Percentiles rank a stretch among this genome's conserved stretches.
Evolutionary conservation across 2,797 vertebrate species (phyloP).

Genomic region (Centropyge bicolor): DNA sequence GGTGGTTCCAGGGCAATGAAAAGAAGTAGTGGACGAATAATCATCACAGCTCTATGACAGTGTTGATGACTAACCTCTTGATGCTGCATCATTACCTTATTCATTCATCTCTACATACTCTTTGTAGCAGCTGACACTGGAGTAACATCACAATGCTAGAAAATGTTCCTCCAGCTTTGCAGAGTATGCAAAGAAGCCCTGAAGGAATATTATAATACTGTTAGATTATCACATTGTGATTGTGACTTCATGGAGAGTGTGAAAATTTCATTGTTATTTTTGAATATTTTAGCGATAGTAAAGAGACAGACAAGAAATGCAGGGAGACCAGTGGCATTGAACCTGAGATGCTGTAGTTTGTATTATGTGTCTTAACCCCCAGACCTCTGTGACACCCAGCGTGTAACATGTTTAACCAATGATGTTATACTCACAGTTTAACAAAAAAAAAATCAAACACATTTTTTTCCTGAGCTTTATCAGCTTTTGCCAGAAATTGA

Average conservation of each 20-base stretch:
- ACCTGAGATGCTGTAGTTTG: neutral
- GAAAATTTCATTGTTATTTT: neutral
- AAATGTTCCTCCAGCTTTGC: neutral
- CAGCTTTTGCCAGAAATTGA: neutral
- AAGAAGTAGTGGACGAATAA: conserved; percentile 4
- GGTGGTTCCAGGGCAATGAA: neutral
- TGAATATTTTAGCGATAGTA: neutral
- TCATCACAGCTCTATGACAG: neutral
- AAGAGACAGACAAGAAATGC: neutral
- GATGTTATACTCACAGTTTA: neutral
- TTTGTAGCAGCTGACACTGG: neutral
- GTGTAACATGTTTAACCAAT: neutral
- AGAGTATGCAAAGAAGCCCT: neutral
- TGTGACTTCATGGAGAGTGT: neutral
- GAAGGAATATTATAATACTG: neutral
- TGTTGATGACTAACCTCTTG: neutral
- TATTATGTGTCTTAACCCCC: too few relatives aligned
- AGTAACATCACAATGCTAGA: neutral
- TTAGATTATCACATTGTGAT: neutral
- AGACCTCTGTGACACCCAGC: neutral
- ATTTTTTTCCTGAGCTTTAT: neutral
- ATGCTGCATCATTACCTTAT: neutral
- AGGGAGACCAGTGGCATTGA: neutral
- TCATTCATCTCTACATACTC: neutral
- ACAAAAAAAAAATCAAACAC: too few relatives aligned